phyloP scores from a whole-genome alignment of 2,888 invertebrate genomes.

The Diloba caeruleocephala region DNA sequence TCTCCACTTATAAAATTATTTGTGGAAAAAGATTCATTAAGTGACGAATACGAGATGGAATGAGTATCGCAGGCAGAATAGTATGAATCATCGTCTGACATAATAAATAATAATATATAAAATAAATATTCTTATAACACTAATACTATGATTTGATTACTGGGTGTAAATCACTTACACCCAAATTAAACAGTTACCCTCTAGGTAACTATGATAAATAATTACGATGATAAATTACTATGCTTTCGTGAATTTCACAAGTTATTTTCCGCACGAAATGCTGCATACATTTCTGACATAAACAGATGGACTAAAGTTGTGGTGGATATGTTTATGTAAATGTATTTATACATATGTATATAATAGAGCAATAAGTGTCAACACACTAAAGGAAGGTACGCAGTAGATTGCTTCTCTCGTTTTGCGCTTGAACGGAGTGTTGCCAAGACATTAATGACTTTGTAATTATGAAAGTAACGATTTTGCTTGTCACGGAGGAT shows the following conservation, averaged over 20 bases:
- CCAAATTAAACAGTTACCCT: conserved; percentile 30
- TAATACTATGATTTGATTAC: no score
- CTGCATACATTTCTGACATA: conserved; percentile 42
- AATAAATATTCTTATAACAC: no score
- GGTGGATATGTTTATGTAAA: conserved; percentile 28
- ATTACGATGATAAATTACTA: conserved; percentile 50
- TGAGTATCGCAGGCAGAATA: no score
- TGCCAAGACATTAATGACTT: conserved; percentile 59
- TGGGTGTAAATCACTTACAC: conserved; percentile 37
- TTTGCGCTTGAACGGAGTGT: conserved; percentile 50
- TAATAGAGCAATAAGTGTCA: conserved; percentile 43
- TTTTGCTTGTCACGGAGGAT: conserved; percentile 54
- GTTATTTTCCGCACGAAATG: conserved; percentile 45
- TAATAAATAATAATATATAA: no score
- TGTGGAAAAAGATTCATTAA: no score
- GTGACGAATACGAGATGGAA: no score
- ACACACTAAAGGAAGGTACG: conserved; percentile 31
- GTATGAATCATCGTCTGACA: no score
- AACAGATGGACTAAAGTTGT: conserved; percentile 46
- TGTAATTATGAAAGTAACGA: conserved; percentile 58
- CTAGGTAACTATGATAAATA: conserved; percentile 47
- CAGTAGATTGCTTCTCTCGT: conserved; percentile 50
- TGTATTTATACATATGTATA: conserved; percentile 6
- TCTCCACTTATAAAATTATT: no score
- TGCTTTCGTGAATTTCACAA: conserved; percentile 42